Percentiles rank a stretch among this genome's conserved stretches.
Evolutionary conservation across 1,140 invertebrate species (phyloP).

Genomic region (Habropoda laboriosa): DNA sequence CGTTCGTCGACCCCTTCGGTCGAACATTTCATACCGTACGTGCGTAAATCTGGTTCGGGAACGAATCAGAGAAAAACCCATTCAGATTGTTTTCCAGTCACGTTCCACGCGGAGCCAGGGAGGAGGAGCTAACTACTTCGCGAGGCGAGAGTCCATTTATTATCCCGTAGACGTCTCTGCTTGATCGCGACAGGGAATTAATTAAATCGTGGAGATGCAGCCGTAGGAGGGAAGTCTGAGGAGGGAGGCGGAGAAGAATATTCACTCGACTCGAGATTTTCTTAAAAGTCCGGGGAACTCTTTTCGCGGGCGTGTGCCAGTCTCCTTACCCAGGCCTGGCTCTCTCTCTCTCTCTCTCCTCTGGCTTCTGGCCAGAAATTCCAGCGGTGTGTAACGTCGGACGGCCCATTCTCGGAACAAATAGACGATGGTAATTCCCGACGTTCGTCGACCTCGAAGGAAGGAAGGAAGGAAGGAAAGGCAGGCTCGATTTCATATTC

Average conservation of each 20-base stretch:
- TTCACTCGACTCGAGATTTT: conserved; percentile 3
- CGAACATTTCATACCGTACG: conserved; percentile 19
- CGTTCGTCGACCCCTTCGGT: conserved; percentile 11
- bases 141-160: not conserved
- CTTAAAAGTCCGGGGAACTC: conserved; percentile 1
- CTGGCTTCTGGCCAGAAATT: conserved; percentile 41
- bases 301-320: conserved; percentile 4
- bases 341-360: no score
- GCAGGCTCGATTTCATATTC: conserved; percentile 49
- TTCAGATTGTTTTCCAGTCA: conserved; percentile 8
- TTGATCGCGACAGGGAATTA: conserved; percentile 29
- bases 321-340: conserved; percentile 20
- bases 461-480: no score
- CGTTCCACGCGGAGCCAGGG: no score
- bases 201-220: conserved; percentile 34
- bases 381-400: conserved; percentile 35
- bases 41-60: conserved; percentile 11
- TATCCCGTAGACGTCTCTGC: not conserved
- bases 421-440: conserved; percentile 50
- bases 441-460: conserved; percentile 52
- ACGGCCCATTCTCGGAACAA: conserved; percentile 44
- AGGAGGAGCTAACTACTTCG: not conserved
- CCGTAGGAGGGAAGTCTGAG: no score
- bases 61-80: no score
- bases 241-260: not conserved